phyloP scores from a whole-genome alignment of 2,113 vertebrate genomes.

The Indri indri region DNA sequence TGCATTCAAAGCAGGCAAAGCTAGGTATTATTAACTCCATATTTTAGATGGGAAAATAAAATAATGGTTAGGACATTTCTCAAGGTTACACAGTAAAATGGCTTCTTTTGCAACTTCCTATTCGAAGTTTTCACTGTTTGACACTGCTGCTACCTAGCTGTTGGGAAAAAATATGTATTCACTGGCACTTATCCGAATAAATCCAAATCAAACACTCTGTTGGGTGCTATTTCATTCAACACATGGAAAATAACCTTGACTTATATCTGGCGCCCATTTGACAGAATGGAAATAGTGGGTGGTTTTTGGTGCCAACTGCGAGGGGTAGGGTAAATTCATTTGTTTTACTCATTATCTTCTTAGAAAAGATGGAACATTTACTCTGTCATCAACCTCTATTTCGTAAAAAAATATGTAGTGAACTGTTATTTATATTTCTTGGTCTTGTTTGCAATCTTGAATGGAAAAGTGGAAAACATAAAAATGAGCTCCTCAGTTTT shows the following conservation, averaged over 20 bases:
- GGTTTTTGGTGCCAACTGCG: background rate
- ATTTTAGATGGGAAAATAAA: constrained; percentile 20
- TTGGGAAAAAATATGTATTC: background rate
- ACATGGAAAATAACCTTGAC: background rate
- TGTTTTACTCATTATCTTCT: background rate
- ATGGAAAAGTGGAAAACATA: background rate
- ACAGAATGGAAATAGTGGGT: background rate
- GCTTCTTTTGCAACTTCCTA: background rate
- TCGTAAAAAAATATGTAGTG: background rate
- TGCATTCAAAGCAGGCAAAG: background rate
- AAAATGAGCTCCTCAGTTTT: background rate
- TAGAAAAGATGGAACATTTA: background rate
- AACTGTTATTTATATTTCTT: background rate
- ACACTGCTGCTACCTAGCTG: background rate
- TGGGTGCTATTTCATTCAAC: background rate
- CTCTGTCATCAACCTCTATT: background rate
- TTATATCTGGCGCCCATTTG: background rate
- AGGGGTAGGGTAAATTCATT: background rate
- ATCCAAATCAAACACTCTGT: background rate
- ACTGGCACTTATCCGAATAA: background rate
- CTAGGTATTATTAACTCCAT: background rate
- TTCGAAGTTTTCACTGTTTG: background rate
- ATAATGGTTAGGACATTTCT: background rate
- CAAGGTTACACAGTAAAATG: background rate
- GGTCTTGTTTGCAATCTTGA: background rate